phyloP scores from a whole-genome alignment of 2,113 vertebrate genomes.

The Zeus faber region DNA sequence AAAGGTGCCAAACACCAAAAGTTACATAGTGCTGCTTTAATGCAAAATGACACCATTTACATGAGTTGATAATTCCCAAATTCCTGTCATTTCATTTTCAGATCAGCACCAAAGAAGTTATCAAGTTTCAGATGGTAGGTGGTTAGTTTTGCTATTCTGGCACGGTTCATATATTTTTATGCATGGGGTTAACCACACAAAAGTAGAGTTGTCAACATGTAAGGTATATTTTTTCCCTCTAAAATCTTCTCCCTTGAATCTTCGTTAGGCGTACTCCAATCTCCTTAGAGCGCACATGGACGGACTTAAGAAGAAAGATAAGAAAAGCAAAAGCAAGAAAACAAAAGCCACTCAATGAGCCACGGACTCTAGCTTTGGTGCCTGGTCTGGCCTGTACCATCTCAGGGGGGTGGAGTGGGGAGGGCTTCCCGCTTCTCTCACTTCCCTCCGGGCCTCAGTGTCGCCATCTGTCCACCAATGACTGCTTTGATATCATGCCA shows the following conservation, averaged over 20 bases:
- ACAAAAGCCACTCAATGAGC: conserved; percentile 92
- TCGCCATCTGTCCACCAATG: conserved; percentile 34
- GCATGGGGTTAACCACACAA: too few relatives aligned
- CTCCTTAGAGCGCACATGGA: conserved; percentile 97
- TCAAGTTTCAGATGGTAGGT: conserved; percentile 99
- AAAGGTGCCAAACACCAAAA: too few relatives aligned
- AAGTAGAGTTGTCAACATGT: too few relatives aligned
- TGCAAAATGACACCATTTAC: too few relatives aligned
- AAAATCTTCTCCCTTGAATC: neutral
- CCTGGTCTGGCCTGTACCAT: conserved; percentile 37
- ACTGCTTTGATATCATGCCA: conserved; percentile 44
- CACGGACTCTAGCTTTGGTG: conserved; percentile 41
- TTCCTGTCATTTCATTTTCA: conserved; percentile 51
- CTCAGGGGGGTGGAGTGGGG: conserved; percentile 23
- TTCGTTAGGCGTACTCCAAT: conserved; percentile 90
- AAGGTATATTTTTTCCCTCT: too few relatives aligned
- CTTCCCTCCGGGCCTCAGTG: conserved; percentile 25
- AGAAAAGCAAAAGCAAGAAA: conserved; percentile 98
- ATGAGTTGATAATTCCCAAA: neutral
- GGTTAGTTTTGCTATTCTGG: neutral
- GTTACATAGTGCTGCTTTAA: too few relatives aligned
- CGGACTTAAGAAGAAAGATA: conserved; percentile 98
- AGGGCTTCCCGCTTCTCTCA: neutral
- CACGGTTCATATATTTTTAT: too few relatives aligned
- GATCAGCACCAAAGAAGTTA: conserved; percentile 98